These are phyloP conservation scores for Periophthalmodon schlosseri DNA, from an alignment of 2,113 vertebrate genomes.

Conservation along the genomic window DNA sequence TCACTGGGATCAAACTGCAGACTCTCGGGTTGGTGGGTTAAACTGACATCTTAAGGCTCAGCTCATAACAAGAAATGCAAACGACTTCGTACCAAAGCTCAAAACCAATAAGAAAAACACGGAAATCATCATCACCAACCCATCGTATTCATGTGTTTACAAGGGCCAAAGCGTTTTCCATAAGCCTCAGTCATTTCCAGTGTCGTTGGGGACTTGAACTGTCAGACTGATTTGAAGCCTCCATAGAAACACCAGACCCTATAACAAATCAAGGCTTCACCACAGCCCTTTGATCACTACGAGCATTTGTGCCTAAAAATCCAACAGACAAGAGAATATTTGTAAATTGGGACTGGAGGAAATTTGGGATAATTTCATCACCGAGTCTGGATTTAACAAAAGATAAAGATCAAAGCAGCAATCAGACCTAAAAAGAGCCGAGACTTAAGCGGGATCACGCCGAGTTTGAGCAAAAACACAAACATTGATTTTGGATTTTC, in stretches of 20 bases:
- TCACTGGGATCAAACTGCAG: too few species aligned
- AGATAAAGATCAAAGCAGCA: conserved; percentile 26
- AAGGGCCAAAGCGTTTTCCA: too few species aligned
- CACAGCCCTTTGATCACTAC: too few species aligned
- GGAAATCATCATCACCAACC: too few species aligned
- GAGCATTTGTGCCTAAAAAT: conserved; percentile 13
- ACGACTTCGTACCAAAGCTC: background rate
- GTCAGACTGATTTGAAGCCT: conserved; percentile 15
- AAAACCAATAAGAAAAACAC: background rate
- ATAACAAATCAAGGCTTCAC: conserved; percentile 27
- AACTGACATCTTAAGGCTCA: too few species aligned
- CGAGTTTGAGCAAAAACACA: background rate
- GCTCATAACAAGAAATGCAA: background rate
- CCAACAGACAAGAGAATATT: conserved; percentile 11
- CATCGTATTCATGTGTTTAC: too few species aligned
- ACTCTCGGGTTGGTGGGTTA: too few species aligned
- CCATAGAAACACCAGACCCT: conserved; percentile 22
- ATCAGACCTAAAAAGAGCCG: background rate
- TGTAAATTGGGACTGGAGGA: conserved; percentile 7
- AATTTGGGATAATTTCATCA: too few species aligned
- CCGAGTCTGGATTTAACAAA: conserved; percentile 45
- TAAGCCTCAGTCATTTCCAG: background rate
- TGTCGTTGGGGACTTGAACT: background rate
- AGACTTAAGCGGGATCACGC: background rate
- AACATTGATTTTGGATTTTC: conserved; percentile 24